phyloP scores from a whole-genome alignment of 2,888 invertebrate species.

The Rhaphigaster nebulosa region DNA sequence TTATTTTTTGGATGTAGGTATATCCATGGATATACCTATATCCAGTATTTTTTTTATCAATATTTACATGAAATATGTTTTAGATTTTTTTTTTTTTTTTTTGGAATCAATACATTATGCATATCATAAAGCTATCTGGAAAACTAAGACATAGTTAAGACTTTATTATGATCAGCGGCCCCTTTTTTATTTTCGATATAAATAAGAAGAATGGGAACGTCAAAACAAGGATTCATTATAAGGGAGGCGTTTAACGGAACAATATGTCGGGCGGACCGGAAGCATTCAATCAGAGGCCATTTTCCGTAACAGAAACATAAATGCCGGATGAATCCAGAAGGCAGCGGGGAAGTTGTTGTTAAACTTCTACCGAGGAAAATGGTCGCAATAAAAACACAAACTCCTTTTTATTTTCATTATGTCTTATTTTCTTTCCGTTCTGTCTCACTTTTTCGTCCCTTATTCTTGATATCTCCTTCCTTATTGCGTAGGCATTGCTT shows the following conservation, averaged over 20 bases:
- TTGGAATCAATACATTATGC: no score
- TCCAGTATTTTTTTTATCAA: no score
- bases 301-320: conserved; percentile 29
- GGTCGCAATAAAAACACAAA: conserved; percentile 34
- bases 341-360: neutral
- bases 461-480: conserved; percentile 38
- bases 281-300: neutral
- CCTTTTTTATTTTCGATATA: neutral
- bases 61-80: no score
- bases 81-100: no score
- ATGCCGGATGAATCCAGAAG: neutral
- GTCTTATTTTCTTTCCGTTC: conserved; percentile 36
- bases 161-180: neutral
- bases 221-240: conserved; percentile 10
- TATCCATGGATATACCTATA: no score
- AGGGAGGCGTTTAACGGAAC: neutral
- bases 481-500: conserved; percentile 9
- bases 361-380: conserved; percentile 2
- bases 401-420: conserved; percentile 41
- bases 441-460: conserved; percentile 19
- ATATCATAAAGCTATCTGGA: no score
- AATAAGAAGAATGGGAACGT: neutral
- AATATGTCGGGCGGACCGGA: conserved; percentile 2
- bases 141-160: neutral
- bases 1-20: no score